These are phyloP conservation scores for Campoletis sonorensis DNA, from an alignment of 1,140 invertebrate genomes.

Conservation along the genomic window DNA sequence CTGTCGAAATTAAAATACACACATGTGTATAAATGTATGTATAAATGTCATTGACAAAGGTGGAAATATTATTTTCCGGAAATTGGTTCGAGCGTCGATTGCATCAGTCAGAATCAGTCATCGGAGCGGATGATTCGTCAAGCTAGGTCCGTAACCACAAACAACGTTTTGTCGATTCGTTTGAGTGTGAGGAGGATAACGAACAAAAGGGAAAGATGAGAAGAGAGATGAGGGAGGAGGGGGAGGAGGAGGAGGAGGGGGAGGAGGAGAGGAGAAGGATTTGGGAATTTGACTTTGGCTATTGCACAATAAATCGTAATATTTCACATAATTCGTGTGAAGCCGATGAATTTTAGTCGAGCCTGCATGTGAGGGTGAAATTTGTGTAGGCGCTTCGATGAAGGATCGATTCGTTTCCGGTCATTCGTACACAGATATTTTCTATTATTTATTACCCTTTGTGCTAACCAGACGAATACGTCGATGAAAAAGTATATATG, in stretches of 20 bases:
- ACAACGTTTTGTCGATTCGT: slow-evolving; percentile 30
- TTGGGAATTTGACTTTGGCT: neutral
- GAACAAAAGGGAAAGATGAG: neutral
- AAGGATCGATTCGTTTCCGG: slow-evolving; percentile 35
- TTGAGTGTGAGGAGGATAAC: slow-evolving; percentile 20
- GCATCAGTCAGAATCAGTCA: slow-evolving; percentile 29
- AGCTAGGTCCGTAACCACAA: slow-evolving; percentile 22
- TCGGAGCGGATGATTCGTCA: slow-evolving; percentile 42
- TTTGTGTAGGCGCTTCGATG: slow-evolving; percentile 12
- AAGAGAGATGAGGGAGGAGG: neutral
- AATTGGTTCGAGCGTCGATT: slow-evolving; percentile 36
- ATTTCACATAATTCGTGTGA: slow-evolving; percentile 40
- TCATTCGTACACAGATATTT: slow-evolving; percentile 39
- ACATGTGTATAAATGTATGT: neutral
- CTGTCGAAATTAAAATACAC: no score
- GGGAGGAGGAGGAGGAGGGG: neutral
- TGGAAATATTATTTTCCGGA: slow-evolving; percentile 42
- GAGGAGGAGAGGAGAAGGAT: neutral
- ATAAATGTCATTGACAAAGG: neutral
- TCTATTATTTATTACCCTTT: slow-evolving; percentile 34
- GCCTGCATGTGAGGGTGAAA: neutral
- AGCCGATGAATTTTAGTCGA: slow-evolving; percentile 28
- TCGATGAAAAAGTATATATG: neutral
- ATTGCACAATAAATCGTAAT: slow-evolving; percentile 37
- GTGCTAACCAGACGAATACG: neutral